Conservation (phyloP, 2,113 vertebrate genomes). For the Ictalurus furcatus region DNA sequence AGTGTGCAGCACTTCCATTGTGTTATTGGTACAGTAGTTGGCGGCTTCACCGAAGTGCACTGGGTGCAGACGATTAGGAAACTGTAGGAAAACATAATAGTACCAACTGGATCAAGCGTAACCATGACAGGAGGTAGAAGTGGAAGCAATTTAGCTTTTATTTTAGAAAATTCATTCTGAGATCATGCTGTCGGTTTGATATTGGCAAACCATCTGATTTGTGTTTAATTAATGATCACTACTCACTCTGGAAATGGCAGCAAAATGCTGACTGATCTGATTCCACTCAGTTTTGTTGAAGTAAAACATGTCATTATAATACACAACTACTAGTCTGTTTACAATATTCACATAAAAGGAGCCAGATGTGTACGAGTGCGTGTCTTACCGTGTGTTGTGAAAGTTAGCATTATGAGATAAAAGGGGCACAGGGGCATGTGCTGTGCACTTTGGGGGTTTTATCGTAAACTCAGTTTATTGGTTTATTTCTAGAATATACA, state of each 20-base stretch:
- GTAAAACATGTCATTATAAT: conserved; percentile 26
- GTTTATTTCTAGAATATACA: neutral
- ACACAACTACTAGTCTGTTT: conserved; percentile 13
- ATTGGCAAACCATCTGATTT: neutral
- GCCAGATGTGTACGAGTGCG: conserved; percentile 4
- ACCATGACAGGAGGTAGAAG: neutral
- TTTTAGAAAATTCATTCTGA: neutral
- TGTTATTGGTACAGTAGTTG: neutral
- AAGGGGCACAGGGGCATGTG: neutral
- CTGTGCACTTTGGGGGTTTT: neutral
- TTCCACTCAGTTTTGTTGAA: conserved; percentile 5
- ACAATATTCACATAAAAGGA: conserved; percentile 22
- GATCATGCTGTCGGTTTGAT: neutral
- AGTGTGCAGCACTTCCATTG: neutral
- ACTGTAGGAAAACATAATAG: neutral
- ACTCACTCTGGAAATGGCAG: neutral
- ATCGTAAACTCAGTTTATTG: neutral
- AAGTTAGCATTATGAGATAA: neutral
- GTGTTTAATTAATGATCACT: neutral
- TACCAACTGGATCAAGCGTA: neutral
- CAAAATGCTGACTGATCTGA: conserved; percentile 21
- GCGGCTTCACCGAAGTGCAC: neutral
- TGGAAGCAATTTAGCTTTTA: neutral
- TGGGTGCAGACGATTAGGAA: neutral
- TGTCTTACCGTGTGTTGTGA: neutral